Base-by-base conservation (phyloP, 2,113 vertebrate species). In the Cromileptes altivelis region DNA sequence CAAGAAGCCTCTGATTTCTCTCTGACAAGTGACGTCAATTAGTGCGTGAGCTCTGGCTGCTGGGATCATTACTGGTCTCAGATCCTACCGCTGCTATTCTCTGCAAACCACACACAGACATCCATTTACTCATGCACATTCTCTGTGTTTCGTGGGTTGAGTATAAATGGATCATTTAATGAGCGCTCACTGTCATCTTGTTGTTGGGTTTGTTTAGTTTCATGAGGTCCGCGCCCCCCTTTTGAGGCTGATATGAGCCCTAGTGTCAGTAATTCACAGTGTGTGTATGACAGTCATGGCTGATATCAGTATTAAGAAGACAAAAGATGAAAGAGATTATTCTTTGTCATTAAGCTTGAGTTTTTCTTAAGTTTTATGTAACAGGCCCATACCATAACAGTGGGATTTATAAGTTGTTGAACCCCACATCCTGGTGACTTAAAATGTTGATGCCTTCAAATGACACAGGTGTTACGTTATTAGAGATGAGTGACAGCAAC, bases 1-100 rank as follows among this genome's bases (percentile, higher is more conserved):
- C 87, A 92, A 80, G 86, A 88, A 65, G 77, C 89, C 67, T 79
- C 75, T 62, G 84, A 79, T 87, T 83, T 78, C 74, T 74, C 63
- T 75, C 62, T 75, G 77, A 86, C 77, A 72, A 82, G 78, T 85
- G 80, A 92, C 70, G 50, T 84, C 77, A 52, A 84, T 88, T 85
- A 84, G 82, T 4, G 30, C 72, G 61, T 55, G 70, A 82, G 65
- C 64, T 81, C 21, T 33, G 42, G 50, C 25, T 70, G 82, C 42
- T 63, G 53, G 70, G 72, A 58, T 85, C 81, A 67, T 84, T 80
- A 70, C 74, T 21, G 69, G 49, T 70, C 80, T 91, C 84, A 82
- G 80, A 90, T 87, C 82, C 42, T 47, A 56, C 89, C 77, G 75
- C 80, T 62, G 67, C 50, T 37, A 37, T 82, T 84, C 72, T 83